Evolutionary conservation across 2,888 invertebrate species (phyloP), one percentile per base, ranked within the genome.

Genomic region (Pristionchus entomophagus): DNA sequence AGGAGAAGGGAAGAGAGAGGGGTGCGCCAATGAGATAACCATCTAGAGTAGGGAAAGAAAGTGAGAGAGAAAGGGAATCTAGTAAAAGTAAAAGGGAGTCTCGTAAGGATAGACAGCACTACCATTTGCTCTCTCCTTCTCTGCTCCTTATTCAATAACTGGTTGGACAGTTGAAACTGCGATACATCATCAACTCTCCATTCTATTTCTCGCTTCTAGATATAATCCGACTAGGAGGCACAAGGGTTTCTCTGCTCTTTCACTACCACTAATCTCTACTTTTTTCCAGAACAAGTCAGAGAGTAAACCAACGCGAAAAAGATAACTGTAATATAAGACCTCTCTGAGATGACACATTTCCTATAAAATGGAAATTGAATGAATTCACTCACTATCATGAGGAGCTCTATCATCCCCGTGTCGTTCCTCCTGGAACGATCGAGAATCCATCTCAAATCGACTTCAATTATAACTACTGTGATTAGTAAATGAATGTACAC

Each of bases 101-200:
- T 2, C 6, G 73, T 41, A 73, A 41, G 41, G 41, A 26, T n/a
- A 73, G 41, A 73, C 45, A 38, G 14, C 45, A 73, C 41, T 73
- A 41, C 73, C n/a, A 73, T 73, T 41, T n/a, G 41, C 73, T 73
- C 26, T 14, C 38, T 19, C 29, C 29, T 19, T 19, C 10, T 69
- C n/a, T n/a, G n/a, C 56, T 56, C 5, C 32, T 41, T 17, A 73
- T 73, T 73, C 73, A 45, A 73, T 45, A 73, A 73, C 73, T 45
- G 12, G 73, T 73, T 73, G 26, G 41, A 17, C 73, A 73, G 73
- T 41, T 19, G 38, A 22, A 73, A 69, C 38, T 14, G 6, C 12
- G 69, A 69, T 22, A 38, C 29, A 56, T 26, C 56, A 56, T 56
- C 56, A 22, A 56, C n/a, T n/a, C n/a, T n/a, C n/a, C n/a, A n/a